phyloP scores from a whole-genome alignment of 1,140 invertebrate genomes.

The Callitettix versicolor region DNA sequence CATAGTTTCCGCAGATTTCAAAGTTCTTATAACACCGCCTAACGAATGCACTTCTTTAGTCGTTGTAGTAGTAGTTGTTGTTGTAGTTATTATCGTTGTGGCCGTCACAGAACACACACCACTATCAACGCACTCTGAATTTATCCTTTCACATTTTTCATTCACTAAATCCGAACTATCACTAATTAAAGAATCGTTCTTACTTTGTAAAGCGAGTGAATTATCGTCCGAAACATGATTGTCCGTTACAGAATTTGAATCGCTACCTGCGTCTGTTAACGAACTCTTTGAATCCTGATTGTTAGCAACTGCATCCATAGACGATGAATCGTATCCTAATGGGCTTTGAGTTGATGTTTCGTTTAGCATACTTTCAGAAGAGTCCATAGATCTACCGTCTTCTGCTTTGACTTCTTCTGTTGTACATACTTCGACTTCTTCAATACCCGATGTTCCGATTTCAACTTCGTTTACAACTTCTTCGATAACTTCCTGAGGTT shows the following conservation, averaged over 20 bases:
- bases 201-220: slow-evolving; percentile 10
- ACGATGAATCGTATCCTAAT: not conserved
- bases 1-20: slow-evolving; percentile 23
- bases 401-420: slow-evolving; percentile 10
- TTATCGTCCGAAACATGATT: slow-evolving; percentile 3
- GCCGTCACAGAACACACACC: slow-evolving; percentile 31
- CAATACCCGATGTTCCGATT: slow-evolving; percentile 17
- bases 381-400: slow-evolving; percentile 13
- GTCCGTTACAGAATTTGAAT: too few relatives aligned
- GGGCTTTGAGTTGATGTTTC: not conserved
- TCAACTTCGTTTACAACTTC: slow-evolving; percentile 25
- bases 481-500: not conserved
- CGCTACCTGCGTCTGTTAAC: too few relatives aligned
- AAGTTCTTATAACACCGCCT: slow-evolving; percentile 34
- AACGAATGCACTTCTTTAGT: slow-evolving; percentile 31
- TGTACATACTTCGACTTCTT: slow-evolving; percentile 14
- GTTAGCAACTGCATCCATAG: not conserved
- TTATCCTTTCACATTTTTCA: slow-evolving; percentile 23
- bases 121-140: slow-evolving; percentile 2
- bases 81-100: slow-evolving; percentile 36
- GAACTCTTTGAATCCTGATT: too few relatives aligned
- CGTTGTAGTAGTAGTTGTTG: slow-evolving; percentile 31
- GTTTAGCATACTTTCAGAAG: not conserved
- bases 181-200: slow-evolving; percentile 26
- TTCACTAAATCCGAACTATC: slow-evolving; percentile 30